A percentile compares a stretch with the other conserved stretches of the same genome.
Evolutionary conservation across 2,113 vertebrate species (phyloP).

Genomic region (Corythornis vintsioides): DNA sequence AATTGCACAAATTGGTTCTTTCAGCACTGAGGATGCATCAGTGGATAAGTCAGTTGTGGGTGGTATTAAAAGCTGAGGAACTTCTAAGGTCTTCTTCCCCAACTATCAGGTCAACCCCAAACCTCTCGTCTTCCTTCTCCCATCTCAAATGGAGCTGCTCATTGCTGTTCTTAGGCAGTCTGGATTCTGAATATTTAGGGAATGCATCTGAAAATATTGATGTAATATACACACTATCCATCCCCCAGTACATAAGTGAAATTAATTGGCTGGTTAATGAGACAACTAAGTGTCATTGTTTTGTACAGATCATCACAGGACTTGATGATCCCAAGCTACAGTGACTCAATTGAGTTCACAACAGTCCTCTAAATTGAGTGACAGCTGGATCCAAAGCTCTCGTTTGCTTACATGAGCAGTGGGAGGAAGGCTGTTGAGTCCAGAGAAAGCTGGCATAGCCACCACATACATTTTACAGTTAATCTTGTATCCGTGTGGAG

Average conservation of each 20-base stretch:
- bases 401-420: background rate
- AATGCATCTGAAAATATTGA: background rate
- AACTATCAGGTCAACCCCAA: background rate
- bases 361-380: background rate
- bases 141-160: background rate
- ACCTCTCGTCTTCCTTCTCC: background rate
- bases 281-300: background rate
- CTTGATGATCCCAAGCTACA: background rate
- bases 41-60: background rate
- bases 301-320: background rate
- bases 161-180: background rate
- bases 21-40: background rate
- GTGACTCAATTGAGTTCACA: background rate
- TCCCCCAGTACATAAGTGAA: background rate
- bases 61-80: background rate
- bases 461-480: constrained; percentile 19
- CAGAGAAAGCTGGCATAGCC: background rate
- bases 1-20: background rate
- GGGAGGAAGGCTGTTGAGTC: background rate
- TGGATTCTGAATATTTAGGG: background rate
- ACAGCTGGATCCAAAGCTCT: background rate
- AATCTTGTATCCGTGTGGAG: constrained; percentile 3
- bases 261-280: background rate
- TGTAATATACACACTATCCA: background rate
- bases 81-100: background rate